These are phyloP conservation scores for Ctenomys sociabilis DNA, from an alignment of 2,113 vertebrate genomes.

Conservation along the genomic window DNA sequence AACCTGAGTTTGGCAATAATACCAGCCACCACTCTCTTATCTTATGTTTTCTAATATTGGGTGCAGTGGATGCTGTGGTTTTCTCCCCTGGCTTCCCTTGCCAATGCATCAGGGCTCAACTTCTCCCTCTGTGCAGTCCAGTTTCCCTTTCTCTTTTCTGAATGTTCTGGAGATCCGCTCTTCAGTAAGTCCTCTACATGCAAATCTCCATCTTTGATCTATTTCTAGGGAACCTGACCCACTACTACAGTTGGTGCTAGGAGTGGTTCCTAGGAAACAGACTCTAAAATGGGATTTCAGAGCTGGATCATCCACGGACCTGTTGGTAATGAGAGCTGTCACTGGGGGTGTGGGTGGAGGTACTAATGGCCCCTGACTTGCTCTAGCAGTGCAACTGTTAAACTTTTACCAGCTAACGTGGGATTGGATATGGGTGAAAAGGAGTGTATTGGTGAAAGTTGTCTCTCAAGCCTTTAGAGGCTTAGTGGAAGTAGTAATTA, in stretches of 20 bases:
- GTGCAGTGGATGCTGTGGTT: neutral
- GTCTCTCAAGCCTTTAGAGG: neutral
- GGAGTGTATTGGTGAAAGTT: neutral
- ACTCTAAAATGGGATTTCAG: slow-evolving; percentile 56
- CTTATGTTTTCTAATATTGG: neutral
- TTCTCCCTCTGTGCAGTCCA: neutral
- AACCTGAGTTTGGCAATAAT: neutral
- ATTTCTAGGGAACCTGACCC: slow-evolving; percentile 74
- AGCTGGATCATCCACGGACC: slow-evolving; percentile 47
- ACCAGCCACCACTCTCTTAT: neutral
- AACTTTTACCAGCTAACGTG: neutral
- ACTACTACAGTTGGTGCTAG: slow-evolving; percentile 48
- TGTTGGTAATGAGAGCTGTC: slow-evolving; percentile 52
- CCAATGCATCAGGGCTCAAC: neutral
- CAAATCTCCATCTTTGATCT: slow-evolving; percentile 53
- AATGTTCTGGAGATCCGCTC: neutral
- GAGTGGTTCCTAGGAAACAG: slow-evolving; percentile 73
- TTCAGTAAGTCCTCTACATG: neutral
- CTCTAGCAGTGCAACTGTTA: neutral
- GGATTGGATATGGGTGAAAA: neutral
- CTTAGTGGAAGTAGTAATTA: slow-evolving; percentile 16
- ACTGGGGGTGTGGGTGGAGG: slow-evolving; percentile 16
- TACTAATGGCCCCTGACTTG: neutral
- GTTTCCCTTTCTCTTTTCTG: neutral
- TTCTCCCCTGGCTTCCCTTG: neutral